Conservation (phyloP, 1,140 invertebrate genomes). For the Ceratina australensis region DNA sequence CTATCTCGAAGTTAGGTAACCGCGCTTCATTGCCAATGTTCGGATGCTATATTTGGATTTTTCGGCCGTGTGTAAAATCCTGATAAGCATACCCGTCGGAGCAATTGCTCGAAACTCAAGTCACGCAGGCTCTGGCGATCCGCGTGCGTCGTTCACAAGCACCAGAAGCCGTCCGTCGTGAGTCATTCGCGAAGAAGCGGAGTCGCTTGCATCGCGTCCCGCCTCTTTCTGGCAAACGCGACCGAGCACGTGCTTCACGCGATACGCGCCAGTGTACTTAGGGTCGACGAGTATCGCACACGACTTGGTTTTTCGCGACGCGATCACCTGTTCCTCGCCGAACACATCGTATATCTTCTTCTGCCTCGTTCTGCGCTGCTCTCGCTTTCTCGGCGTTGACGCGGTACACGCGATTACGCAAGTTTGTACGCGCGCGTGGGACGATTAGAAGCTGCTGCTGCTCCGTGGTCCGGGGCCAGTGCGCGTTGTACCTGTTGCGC, state of each 20-base stretch:
- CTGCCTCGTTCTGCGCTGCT: not conserved
- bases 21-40: too few relatives aligned
- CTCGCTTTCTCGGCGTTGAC: not conserved
- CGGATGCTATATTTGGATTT: too few relatives aligned
- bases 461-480: not conserved
- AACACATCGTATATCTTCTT: conserved; percentile 18
- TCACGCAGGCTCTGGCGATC: conserved; percentile 37
- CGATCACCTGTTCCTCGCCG: conserved; percentile 10
- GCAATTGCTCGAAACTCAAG: conserved; percentile 37
- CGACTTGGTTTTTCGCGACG: conserved; percentile 36
- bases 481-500: conserved; percentile 25
- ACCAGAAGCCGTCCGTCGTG: conserved; percentile 48
- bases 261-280: conserved; percentile 54
- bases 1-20: not conserved
- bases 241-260: conserved; percentile 62
- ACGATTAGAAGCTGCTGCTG: conserved; percentile 1
- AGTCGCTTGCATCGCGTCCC: conserved; percentile 58
- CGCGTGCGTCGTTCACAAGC: conserved; percentile 35
- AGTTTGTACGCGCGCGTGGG: conserved; percentile 14
- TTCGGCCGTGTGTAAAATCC: too few relatives aligned
- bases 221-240: conserved; percentile 53
- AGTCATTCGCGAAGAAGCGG: conserved; percentile 61
- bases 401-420: conserved; percentile 31
- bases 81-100: not conserved
- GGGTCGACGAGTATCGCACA: conserved; percentile 30